A percentile compares a stretch with the other conserved stretches of the same genome.
phyloP scores from a whole-genome alignment of 2,888 invertebrate genomes.

The Phytoseiulus persimilis region DNA sequence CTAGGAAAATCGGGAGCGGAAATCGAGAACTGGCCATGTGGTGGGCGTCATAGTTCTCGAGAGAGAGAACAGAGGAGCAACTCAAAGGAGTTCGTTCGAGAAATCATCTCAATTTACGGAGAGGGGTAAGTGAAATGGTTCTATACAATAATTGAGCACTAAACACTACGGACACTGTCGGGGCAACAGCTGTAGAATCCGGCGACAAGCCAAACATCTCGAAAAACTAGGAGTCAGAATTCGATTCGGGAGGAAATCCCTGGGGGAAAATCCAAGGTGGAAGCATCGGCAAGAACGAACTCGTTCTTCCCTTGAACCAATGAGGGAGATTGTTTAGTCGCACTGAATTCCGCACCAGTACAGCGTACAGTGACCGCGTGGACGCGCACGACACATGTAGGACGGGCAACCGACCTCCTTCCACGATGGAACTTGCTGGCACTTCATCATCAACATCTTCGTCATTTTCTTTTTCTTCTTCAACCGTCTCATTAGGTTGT shows the following conservation, averaged over 20 bases:
- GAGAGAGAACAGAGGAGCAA: too few relatives aligned
- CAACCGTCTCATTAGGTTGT: neutral
- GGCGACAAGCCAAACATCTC: neutral
- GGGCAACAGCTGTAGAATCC: neutral
- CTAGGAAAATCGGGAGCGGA: neutral
- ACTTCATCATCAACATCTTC: neutral
- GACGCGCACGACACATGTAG: constrained; percentile 5
- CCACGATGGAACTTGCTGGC: neutral
- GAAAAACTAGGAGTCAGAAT: neutral
- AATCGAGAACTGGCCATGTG: neutral
- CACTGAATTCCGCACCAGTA: neutral
- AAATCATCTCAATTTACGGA: neutral
- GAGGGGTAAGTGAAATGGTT: neutral
- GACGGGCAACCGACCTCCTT: constrained; percentile 5
- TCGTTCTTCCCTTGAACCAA: neutral
- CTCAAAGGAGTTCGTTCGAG: too few relatives aligned
- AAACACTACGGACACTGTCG: neutral
- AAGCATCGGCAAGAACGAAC: neutral
- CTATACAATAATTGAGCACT: neutral
- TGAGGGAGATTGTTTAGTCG: neutral
- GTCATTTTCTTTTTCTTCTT: neutral
- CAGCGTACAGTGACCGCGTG: neutral
- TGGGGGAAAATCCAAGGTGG: neutral
- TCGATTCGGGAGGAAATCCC: neutral
- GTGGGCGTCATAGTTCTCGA: too few relatives aligned